Evolutionary conservation across 2,113 vertebrate genomes (phyloP).

Genomic region (Chaetura pelagica): DNA sequence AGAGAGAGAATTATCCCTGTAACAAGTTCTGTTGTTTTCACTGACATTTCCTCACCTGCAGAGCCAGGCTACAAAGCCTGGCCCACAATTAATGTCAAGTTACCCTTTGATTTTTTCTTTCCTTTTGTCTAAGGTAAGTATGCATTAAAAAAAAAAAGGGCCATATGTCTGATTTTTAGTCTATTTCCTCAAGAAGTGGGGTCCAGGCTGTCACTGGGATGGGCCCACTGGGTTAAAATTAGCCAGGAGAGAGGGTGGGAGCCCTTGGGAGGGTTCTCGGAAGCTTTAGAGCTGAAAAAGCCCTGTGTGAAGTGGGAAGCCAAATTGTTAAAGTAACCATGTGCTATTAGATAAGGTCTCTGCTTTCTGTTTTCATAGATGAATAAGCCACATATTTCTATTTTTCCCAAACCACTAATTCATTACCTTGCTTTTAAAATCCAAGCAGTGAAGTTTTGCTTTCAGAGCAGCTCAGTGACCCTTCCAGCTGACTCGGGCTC

Average conservation of each 20-base stretch:
- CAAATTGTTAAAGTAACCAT: conserved; percentile 23
- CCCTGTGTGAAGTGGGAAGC: not conserved
- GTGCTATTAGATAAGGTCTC: not conserved
- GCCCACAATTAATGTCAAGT: conserved; percentile 85
- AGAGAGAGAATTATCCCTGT: conserved; percentile 70
- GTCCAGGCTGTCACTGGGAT: not conserved
- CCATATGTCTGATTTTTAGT: not conserved
- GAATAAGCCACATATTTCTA: not conserved
- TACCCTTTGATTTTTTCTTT: conserved; percentile 93
- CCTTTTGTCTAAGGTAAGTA: conserved; percentile 85
- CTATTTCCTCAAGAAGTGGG: not conserved
- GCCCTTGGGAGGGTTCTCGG: not conserved
- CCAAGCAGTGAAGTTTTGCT: not conserved
- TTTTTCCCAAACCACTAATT: not conserved
- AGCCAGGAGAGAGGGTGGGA: not conserved
- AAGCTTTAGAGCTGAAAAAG: not conserved
- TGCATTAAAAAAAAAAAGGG: not conserved
- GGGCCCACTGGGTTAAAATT: not conserved
- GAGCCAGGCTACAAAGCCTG: conserved; percentile 84
- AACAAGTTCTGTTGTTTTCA: conserved; percentile 82
- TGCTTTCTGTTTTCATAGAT: not conserved
- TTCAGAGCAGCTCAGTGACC: not conserved
- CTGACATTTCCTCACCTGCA: conserved; percentile 84
- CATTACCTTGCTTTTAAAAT: not conserved
- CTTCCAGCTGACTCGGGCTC: not conserved